These are phyloP conservation scores for Callipepla squamata DNA, from an alignment of 2,113 vertebrate species.

Conservation along the genomic window DNA sequence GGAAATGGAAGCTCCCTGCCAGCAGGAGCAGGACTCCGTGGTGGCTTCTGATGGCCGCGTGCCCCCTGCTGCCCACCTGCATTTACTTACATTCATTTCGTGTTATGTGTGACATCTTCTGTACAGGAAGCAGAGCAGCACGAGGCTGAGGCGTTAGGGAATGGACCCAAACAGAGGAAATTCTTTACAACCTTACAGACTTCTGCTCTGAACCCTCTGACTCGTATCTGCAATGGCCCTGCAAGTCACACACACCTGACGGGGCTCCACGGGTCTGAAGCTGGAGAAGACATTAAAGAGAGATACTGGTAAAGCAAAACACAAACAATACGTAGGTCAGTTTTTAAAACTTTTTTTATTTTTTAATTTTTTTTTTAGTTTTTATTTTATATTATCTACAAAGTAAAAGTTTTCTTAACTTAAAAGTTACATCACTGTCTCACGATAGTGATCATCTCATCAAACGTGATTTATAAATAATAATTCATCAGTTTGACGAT, in stretches of 20 bases:
- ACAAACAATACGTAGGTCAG: constrained; percentile 77
- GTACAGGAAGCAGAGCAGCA: fast-evolving
- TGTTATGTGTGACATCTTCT: not conserved
- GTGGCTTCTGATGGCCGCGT: fast-evolving
- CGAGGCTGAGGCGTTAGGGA: not conserved
- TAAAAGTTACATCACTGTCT: constrained; percentile 97
- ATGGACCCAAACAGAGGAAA: fast-evolving
- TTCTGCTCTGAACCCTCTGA: not conserved
- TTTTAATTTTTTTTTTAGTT: constrained; percentile 92
- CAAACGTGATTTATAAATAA: constrained; percentile 99
- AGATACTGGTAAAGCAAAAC: constrained; percentile 22
- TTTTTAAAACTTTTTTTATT: constrained; percentile 99
- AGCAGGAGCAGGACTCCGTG: not conserved
- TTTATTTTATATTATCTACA: constrained; percentile 99
- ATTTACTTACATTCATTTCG: not conserved
- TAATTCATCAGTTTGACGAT: constrained; percentile 89
- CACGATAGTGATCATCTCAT: constrained; percentile 89
- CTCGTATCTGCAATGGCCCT: not conserved
- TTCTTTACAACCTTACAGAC: fast-evolving
- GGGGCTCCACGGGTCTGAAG: not conserved
- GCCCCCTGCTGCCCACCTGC: constrained; percentile 43
- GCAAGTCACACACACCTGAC: not conserved
- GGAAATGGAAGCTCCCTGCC: not conserved
- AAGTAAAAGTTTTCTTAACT: constrained; percentile 99
- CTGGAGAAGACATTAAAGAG: fast-evolving